Conservation (phyloP, 2,888 invertebrate species). For the Dendrolimus houi region DNA sequence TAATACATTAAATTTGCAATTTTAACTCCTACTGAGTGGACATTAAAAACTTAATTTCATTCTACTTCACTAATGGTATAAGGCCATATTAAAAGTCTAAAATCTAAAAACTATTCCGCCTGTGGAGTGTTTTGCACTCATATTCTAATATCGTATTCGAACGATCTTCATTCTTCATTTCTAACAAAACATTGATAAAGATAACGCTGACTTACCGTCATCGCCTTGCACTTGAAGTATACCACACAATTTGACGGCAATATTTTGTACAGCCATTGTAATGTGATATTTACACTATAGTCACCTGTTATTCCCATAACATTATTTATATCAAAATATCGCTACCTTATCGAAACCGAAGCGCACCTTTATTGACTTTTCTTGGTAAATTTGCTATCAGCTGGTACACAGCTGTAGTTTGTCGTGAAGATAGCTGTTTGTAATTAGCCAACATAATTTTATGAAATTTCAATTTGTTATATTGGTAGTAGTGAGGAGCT, state of each 20-base stretch:
- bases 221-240: slow-evolving; percentile 64
- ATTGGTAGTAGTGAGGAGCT: slow-evolving; percentile 25
- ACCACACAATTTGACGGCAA: slow-evolving; percentile 76
- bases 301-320: slow-evolving; percentile 30
- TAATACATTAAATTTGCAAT: no score
- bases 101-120: no score
- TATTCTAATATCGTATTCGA: no score
- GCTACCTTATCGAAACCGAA: slow-evolving; percentile 38
- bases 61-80: no score
- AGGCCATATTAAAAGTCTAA: no score
- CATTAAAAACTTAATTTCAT: no score
- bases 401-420: slow-evolving; percentile 68
- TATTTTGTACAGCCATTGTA: slow-evolving; percentile 65
- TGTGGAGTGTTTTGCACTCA: no score
- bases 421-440: slow-evolving; percentile 39
- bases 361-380: slow-evolving; percentile 57
- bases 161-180: background rate
- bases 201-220: slow-evolving; percentile 48
- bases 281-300: slow-evolving; percentile 17
- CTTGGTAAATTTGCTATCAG: slow-evolving; percentile 65
- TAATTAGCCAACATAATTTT: slow-evolving; percentile 32
- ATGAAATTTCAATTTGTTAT: slow-evolving; percentile 15
- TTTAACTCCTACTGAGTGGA: no score
- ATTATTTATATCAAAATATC: slow-evolving; percentile 20
- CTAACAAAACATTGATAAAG: slow-evolving; percentile 12